A percentile compares a stretch with the other conserved stretches of the same genome.
Conservation (phyloP, 92 coral and sea anemone genomes). For the Virgularia gustaviana region DNA sequence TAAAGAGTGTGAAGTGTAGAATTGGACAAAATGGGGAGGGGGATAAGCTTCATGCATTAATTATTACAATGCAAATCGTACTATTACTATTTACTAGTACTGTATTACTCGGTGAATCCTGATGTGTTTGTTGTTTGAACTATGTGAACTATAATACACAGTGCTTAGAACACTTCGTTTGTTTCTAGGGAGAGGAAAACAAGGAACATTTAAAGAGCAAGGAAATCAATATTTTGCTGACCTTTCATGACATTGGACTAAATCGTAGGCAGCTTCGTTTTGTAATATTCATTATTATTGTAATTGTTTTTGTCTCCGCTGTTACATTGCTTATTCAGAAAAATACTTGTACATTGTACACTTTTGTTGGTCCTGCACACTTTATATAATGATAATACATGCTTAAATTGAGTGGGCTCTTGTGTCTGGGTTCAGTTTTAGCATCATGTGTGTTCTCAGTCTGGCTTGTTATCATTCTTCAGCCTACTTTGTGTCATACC, state of each 20-base stretch:
- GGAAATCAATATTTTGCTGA: slow-evolving; percentile 85
- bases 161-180: slow-evolving; percentile 2
- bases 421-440: too few relatives aligned
- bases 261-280: slow-evolving; percentile 78
- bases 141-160: background rate
- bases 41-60: background rate
- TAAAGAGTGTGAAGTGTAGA: background rate
- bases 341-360: background rate
- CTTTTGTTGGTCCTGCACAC: background rate
- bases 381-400: slow-evolving; percentile 15
- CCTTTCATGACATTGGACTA: slow-evolving; percentile 97
- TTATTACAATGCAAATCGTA: too few relatives aligned
- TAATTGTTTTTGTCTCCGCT: background rate
- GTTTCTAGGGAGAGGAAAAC: slow-evolving; percentile 71
- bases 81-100: too few relatives aligned
- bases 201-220: slow-evolving; percentile 68
- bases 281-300: too few relatives aligned
- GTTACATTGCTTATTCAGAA: background rate
- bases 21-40: background rate
- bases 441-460: too few relatives aligned
- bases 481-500: too few relatives aligned
- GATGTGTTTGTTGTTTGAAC: slow-evolving; percentile 7
- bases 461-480: too few relatives aligned
- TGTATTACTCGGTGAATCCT: background rate
- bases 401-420: too few relatives aligned